Conservation (phyloP, 2,888 invertebrate genomes). For the Drosophila nr. perissopoda region DNA sequence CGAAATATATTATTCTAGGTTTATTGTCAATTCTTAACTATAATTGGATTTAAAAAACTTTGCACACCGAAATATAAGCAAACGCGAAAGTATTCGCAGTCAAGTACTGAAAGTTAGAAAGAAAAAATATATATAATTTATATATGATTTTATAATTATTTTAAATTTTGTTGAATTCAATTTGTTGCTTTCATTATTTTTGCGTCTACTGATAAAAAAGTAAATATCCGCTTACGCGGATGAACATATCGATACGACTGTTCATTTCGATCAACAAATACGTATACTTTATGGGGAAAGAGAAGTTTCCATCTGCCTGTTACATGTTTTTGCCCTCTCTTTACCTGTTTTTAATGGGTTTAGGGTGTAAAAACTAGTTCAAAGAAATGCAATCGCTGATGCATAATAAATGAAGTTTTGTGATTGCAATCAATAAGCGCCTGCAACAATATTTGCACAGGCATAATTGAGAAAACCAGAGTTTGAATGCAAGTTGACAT, state of each 20-base stretch:
- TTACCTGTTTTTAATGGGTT: neutral
- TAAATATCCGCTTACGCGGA: too few species aligned
- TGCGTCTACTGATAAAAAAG: too few species aligned
- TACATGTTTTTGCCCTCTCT: neutral
- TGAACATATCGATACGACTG: neutral
- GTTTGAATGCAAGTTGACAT: neutral
- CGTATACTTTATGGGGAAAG: neutral
- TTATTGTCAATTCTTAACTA: neutral
- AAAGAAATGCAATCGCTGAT: neutral
- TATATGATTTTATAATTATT: too few species aligned
- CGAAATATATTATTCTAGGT: neutral
- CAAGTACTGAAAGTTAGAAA: too few species aligned
- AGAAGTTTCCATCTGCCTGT: neutral
- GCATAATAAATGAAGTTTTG: conserved; percentile 6
- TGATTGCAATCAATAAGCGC: conserved; percentile 19
- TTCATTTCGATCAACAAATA: neutral
- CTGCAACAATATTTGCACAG: conserved; percentile 31
- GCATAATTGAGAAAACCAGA: conserved; percentile 30
- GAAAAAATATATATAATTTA: too few species aligned
- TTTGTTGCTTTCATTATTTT: too few species aligned
- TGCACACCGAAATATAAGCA: neutral
- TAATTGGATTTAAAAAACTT: neutral
- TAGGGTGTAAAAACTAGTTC: neutral
- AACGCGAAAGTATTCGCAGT: neutral
- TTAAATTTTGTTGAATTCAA: too few species aligned